phyloP scores from a whole-genome alignment of 2,797 vertebrate genomes.

The Rachycentron canadum region DNA sequence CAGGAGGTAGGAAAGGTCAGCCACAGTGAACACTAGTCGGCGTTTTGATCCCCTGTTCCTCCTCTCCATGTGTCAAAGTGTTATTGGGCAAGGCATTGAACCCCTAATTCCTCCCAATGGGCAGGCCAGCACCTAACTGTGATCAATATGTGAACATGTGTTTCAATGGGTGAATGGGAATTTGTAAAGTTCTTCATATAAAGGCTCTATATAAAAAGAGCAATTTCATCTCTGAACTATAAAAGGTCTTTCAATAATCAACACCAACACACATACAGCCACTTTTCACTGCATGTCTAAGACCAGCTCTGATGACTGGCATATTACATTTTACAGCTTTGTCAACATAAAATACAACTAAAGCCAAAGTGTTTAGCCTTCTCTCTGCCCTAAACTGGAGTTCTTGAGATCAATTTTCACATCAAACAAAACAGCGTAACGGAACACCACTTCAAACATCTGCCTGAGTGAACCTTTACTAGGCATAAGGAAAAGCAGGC shows the following conservation, averaged over 20 bases:
- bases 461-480: constrained; percentile 65
- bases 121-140: not conserved
- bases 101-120: not conserved
- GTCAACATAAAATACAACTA: not conserved
- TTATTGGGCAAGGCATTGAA: not conserved
- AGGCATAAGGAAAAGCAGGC: constrained; percentile 49
- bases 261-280: not conserved
- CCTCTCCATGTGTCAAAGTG: not conserved
- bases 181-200: not conserved
- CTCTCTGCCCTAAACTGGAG: constrained; percentile 11
- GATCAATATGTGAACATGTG: not conserved
- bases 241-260: constrained; percentile 11
- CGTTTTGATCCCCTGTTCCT: not conserved
- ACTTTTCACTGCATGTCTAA: constrained; percentile 15
- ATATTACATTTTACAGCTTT: not conserved
- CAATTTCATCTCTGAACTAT: not conserved
- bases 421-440: constrained; percentile 34
- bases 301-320: not conserved
- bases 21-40: not conserved
- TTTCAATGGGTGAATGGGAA: not conserved
- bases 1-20: not conserved
- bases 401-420: constrained; percentile 41
- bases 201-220: not conserved
- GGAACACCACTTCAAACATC: constrained; percentile 64
- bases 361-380: constrained; percentile 2